These are phyloP conservation scores for Xenentodon cancila DNA, from an alignment of 2,797 vertebrate genomes.

Conservation along the genomic window DNA sequence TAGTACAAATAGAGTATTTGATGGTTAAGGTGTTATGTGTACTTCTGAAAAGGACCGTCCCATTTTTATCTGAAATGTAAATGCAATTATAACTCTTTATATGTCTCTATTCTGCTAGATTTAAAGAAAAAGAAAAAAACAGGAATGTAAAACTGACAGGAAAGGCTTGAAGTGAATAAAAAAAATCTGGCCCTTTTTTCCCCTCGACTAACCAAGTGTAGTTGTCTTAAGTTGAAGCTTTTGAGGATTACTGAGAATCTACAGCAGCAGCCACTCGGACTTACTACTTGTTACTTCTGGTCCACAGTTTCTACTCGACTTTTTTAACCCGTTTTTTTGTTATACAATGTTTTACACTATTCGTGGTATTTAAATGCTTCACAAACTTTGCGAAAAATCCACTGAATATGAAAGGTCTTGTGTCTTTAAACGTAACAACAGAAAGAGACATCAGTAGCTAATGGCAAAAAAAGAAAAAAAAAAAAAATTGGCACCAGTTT, in stretches of 20 bases:
- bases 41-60: too few relatives aligned
- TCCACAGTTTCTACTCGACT: too few relatives aligned
- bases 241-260: too few relatives aligned
- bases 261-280: too few relatives aligned
- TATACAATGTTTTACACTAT: background rate
- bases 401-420: background rate
- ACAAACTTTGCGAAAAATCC: background rate
- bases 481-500: slow-evolving; percentile 23
- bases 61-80: too few relatives aligned
- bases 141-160: background rate
- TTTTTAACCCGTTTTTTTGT: background rate
- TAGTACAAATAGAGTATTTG: too few relatives aligned
- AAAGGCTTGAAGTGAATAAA: background rate
- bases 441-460: slow-evolving; percentile 1
- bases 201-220: too few relatives aligned
- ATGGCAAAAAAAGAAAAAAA: slow-evolving; percentile 21
- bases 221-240: too few relatives aligned
- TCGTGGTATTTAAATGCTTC: background rate
- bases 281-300: too few relatives aligned
- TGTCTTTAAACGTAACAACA: background rate
- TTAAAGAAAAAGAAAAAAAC: background rate
- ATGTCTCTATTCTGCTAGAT: background rate
- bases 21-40: too few relatives aligned
- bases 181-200: too few relatives aligned
- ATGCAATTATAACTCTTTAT: background rate